A percentile compares a stretch with the other conserved stretches of the same genome.
phyloP scores from a whole-genome alignment of 1,140 invertebrate genomes.

The Brachionus rubens region DNA sequence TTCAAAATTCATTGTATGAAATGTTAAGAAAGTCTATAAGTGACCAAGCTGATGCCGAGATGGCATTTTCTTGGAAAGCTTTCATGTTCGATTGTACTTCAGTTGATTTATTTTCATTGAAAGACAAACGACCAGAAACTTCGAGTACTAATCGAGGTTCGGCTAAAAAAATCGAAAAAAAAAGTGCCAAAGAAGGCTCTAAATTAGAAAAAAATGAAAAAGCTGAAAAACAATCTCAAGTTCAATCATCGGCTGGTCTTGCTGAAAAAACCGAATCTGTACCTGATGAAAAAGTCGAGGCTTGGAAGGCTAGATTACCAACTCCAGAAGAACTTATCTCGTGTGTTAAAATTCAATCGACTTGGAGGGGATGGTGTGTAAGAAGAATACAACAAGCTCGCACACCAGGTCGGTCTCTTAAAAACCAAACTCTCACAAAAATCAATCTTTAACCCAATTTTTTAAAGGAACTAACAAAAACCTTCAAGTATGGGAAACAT shows the following conservation, averaged over 20 bases:
- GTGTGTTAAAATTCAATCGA: conserved; percentile 55
- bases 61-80: conserved; percentile 57
- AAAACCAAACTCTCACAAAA: neutral
- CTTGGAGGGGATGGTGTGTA: conserved; percentile 54
- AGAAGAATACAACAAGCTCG: conserved; percentile 53
- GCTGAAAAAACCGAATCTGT: neutral
- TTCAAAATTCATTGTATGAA: conserved; percentile 55
- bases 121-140: conserved; percentile 53
- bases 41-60: conserved; percentile 53
- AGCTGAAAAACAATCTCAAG: neutral
- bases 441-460: neutral
- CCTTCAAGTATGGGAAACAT: conserved; percentile 51
- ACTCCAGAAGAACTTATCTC: conserved; percentile 55
- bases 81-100: conserved; percentile 56
- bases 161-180: conserved; percentile 51
- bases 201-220: conserved; percentile 1
- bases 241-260: neutral
- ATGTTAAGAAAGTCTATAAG: conserved; percentile 51
- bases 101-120: conserved; percentile 53
- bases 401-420: conserved; percentile 49
- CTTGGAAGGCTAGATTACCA: conserved; percentile 51
- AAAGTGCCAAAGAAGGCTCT: conserved; percentile 45
- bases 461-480: conserved; percentile 51
- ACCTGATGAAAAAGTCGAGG: conserved; percentile 10
- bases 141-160: conserved; percentile 53